phyloP scores from a whole-genome alignment of 2,113 vertebrate genomes.

The Entomyzon cyanotis region DNA sequence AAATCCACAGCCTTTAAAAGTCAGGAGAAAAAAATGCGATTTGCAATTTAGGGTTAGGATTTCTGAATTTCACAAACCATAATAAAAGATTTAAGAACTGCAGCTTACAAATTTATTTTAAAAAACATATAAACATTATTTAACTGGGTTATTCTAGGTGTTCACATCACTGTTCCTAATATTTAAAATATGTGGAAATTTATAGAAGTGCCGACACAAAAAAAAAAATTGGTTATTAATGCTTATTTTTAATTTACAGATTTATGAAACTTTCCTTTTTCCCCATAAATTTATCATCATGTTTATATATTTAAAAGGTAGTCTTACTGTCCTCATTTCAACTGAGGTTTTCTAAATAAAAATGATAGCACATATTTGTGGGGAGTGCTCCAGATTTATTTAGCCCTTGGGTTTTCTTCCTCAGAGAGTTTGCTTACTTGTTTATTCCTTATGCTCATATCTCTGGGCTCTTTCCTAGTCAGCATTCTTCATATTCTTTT shows the following conservation, averaged over 20 bases:
- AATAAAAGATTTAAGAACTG: not conserved
- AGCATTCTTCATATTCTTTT: conserved; percentile 10
- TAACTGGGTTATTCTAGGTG: not conserved
- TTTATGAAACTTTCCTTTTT: accelerated
- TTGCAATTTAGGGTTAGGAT: accelerated
- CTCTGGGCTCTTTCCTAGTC: not conserved
- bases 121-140: not conserved
- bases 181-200: not conserved
- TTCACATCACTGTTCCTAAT: not conserved
- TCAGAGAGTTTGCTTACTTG: not conserved
- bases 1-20: not conserved
- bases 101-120: not conserved
- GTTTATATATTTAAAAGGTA: not conserved
- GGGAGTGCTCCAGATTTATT: not conserved
- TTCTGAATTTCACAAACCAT: not conserved
- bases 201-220: not conserved
- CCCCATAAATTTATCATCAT: not conserved
- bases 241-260: not conserved
- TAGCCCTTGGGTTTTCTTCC: not conserved
- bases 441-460: not conserved
- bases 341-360: not conserved
- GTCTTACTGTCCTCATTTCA: not conserved
- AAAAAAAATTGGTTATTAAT: accelerated
- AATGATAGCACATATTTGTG: not conserved
- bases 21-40: accelerated